Base-by-base conservation (phyloP, 2,113 vertebrate species). In the Delphinapterus leucas region DNA sequence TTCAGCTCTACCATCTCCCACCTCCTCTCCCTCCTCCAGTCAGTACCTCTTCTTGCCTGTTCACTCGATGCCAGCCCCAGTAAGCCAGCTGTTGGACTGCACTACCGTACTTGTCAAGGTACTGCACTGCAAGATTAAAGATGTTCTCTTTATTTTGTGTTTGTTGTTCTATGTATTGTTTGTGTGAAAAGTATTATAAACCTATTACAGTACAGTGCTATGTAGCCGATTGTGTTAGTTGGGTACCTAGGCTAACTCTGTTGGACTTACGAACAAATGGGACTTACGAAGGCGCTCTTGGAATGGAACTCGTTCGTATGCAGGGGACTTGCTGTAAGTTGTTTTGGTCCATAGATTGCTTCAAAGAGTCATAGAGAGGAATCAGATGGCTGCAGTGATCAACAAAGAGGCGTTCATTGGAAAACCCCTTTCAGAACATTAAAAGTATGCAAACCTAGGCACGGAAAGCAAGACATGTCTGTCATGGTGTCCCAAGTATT, bases 71-170 rank as follows among this genome's bases (percentile, higher is more conserved):
- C 31, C 28, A 49, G 74, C 74, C 44, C 47, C 74, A 18, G 74
- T 3, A 28, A 1, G 3, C 17, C 47, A 3, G 17, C 28, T 33
- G 2, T 21, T 53, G 28, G 11, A 77, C 28, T 53, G 5, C 2
- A 2, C 28, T 77, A 12, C 17, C 7, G 47, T 53, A 17, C 28
- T 21, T 53, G 20, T 18, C 47, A 53, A 18, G 28, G 17, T 53
- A 21, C 44, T 20, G 0, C 17, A 20, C 47, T 21, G 5, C 11
- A 12, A 17, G 10, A 5, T 33, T 33, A 77, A 33, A 53, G 28
- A 11, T 12, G 73, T 49, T 53, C 25, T 33, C 74, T 76, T 53
- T 20, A 53, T 18, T 12, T 18, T 53, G 17, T 76, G 44, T 31
- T 49, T 77, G 44, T 33, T 49, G 53, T 28, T 28, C 53, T 31